phyloP scores from a whole-genome alignment of 2,113 vertebrate species.

The Suricata suricatta region DNA sequence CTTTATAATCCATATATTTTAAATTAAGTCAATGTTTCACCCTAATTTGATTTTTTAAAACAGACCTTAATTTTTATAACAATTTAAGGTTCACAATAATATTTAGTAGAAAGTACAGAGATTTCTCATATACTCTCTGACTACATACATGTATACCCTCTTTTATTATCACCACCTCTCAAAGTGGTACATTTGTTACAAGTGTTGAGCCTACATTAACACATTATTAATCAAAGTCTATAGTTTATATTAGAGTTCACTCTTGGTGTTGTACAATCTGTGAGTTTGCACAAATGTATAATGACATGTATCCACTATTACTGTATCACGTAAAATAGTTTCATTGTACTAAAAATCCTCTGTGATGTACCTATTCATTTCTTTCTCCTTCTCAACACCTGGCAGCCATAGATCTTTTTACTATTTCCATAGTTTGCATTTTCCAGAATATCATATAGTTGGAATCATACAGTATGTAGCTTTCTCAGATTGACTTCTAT shows the following conservation, averaged over 20 bases:
- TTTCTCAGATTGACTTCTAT: not conserved
- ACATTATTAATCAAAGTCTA: not conserved
- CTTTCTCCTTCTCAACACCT: not conserved
- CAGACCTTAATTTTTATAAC: not conserved
- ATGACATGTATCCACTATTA: not conserved
- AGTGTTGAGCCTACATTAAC: not conserved
- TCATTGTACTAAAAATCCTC: not conserved
- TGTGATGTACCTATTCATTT: not conserved
- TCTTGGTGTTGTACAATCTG: not conserved
- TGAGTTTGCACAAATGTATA: not conserved
- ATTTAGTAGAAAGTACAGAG: not conserved
- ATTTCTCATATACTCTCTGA: not conserved
- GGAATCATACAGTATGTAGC: not conserved
- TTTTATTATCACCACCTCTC: not conserved
- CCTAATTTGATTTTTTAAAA: not conserved
- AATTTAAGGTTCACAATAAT: not conserved
- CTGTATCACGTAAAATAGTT: not conserved
- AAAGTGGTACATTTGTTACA: not conserved
- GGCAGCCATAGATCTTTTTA: not conserved
- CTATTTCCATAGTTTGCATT: not conserved
- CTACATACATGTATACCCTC: not conserved
- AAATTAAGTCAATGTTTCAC: not conserved
- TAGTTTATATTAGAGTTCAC: not conserved
- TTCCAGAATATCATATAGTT: not conserved
- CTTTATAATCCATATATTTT: not conserved